Conservation (phyloP, 2,113 vertebrate species). For the Carlito syrichta region DNA sequence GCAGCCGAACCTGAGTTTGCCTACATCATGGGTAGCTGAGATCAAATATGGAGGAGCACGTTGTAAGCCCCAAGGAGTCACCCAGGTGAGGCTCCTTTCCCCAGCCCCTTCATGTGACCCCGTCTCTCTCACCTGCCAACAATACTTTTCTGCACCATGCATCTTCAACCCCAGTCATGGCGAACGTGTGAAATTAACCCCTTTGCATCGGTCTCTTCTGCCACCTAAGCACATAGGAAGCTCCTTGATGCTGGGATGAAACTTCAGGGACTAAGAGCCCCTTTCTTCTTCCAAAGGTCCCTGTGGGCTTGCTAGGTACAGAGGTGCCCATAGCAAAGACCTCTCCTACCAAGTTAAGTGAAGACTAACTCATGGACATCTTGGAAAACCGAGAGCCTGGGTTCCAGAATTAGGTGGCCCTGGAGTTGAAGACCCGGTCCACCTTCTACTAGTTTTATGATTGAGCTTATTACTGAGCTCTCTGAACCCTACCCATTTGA, state of each 20-base stretch:
- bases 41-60: not conserved
- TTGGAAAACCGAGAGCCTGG: not conserved
- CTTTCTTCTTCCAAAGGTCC: not conserved
- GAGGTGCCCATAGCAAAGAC: not conserved
- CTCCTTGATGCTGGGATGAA: not conserved
- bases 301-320: not conserved
- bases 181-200: not conserved
- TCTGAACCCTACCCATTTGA: not conserved
- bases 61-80: not conserved
- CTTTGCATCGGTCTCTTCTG: not conserved
- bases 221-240: not conserved
- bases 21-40: not conserved
- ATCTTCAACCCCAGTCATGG: not conserved
- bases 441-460: not conserved
- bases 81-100: not conserved
- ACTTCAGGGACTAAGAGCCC: not conserved
- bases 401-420: not conserved
- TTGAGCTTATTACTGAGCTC: not conserved
- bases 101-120: not conserved
- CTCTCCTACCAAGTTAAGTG: not conserved
- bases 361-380: not conserved
- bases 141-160: too few relatives aligned
- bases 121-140: not conserved
- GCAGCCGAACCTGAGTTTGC: too few relatives aligned
- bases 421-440: not conserved